Percentiles rank a stretch among this genome's conserved stretches.
Conservation (phyloP, 2,113 vertebrate species). For the Eonycteris spelaea region DNA sequence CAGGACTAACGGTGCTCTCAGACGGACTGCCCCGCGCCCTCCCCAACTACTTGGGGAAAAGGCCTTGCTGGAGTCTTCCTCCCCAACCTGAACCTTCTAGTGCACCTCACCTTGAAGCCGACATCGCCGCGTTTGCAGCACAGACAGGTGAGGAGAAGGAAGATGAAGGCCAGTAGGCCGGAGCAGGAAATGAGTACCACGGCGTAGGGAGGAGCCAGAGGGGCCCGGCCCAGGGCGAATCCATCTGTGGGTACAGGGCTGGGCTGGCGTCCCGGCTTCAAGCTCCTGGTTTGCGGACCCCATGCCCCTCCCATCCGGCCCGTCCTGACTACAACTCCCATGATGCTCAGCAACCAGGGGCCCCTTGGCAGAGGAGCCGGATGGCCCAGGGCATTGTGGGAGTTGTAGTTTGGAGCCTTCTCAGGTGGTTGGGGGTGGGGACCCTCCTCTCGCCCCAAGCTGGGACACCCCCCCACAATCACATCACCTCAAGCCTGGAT, state of each 20-base stretch:
- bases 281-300: neutral
- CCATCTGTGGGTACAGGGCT: conserved; percentile 72
- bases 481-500: neutral
- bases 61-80: neutral
- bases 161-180: conserved; percentile 92
- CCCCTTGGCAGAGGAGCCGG: conserved; percentile 35
- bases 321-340: conserved; percentile 52
- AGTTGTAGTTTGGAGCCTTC: conserved; percentile 66
- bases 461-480: neutral
- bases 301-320: neutral
- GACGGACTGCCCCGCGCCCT: neutral
- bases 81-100: conserved; percentile 82
- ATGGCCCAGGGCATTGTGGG: conserved; percentile 60
- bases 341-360: neutral
- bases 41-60: neutral
- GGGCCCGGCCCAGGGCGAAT: conserved; percentile 83
- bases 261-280: conserved; percentile 17
- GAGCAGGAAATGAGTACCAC: conserved; percentile 95
- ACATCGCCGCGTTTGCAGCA: conserved; percentile 94
- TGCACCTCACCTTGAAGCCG: conserved; percentile 92
- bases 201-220: conserved; percentile 92
- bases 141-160: conserved; percentile 94
- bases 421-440: conserved; percentile 75
- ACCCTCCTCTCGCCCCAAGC: conserved; percentile 27
- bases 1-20: neutral